Percentiles rank a stretch among this genome's conserved stretches.
These are phyloP conservation scores for Apamea crenata DNA, from an alignment of 2,888 invertebrate genomes.

Conservation along the genomic window DNA sequence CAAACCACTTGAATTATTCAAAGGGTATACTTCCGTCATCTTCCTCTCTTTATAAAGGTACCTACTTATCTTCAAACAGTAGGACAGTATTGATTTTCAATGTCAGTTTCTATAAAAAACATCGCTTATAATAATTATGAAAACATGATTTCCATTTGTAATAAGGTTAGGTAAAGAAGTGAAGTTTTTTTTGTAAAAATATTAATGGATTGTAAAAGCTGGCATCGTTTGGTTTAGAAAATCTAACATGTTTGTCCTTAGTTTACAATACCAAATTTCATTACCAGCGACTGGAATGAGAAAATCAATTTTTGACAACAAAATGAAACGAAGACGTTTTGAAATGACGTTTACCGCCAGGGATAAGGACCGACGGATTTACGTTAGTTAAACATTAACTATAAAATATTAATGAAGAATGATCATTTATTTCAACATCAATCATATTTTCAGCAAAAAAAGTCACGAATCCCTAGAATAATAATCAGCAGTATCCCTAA, in stretches of 20 bases:
- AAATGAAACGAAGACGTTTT: not conserved
- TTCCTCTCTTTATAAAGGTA: conserved; percentile 28
- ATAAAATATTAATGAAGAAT: not conserved
- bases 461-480: not conserved
- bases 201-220: not conserved
- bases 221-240: not conserved
- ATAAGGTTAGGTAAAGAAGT: conserved; percentile 10
- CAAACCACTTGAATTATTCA: conserved; percentile 61
- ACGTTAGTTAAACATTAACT: not conserved
- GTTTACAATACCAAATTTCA: not conserved
- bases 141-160: conserved; percentile 21
- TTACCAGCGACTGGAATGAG: not conserved
- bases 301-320: not conserved
- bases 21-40: conserved; percentile 56
- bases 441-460: not conserved
- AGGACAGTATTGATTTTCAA: conserved; percentile 46
- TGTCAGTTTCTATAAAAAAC: conserved; percentile 21
- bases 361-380: not conserved
- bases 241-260: not conserved
- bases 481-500: conserved; percentile 24
- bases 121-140: conserved; percentile 28
- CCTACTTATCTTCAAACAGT: conserved; percentile 38
- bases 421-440: not conserved
- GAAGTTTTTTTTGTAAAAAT: conserved; percentile 5
- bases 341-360: not conserved